Conservation (phyloP, 2,113 vertebrate genomes). For the Gymnobelideus leadbeateri region DNA sequence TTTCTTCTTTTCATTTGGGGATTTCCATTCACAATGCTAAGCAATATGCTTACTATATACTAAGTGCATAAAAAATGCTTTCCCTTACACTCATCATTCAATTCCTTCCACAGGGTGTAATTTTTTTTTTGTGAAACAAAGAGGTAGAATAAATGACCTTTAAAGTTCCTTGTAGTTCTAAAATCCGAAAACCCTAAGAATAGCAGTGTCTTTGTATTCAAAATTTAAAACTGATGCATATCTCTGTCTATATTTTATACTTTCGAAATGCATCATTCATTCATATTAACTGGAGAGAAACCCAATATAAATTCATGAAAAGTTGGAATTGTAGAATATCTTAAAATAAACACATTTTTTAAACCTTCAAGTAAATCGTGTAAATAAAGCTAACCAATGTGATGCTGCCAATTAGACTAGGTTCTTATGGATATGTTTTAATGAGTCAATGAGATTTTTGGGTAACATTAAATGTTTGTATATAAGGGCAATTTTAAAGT, state of each 20-base stretch:
- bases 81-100: neutral
- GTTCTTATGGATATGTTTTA: neutral
- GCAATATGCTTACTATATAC: neutral
- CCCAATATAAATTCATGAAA: neutral
- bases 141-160: neutral
- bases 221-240: neutral
- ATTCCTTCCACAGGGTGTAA: neutral
- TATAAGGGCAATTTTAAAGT: neutral
- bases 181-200: neutral
- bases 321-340: conserved; percentile 9
- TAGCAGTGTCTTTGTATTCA: neutral
- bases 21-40: neutral
- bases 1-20: neutral
- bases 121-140: neutral
- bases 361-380: neutral
- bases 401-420: neutral
- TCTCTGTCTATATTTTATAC: neutral
- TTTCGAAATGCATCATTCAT: conserved; percentile 26
- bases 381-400: conserved; percentile 20
- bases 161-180: neutral
- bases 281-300: neutral
- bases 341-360: neutral
- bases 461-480: neutral
- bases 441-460: neutral
- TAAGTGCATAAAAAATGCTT: neutral